These are phyloP conservation scores for Stictonetta naevosa DNA, from an alignment of 2,113 vertebrate species.

Conservation along the genomic window DNA sequence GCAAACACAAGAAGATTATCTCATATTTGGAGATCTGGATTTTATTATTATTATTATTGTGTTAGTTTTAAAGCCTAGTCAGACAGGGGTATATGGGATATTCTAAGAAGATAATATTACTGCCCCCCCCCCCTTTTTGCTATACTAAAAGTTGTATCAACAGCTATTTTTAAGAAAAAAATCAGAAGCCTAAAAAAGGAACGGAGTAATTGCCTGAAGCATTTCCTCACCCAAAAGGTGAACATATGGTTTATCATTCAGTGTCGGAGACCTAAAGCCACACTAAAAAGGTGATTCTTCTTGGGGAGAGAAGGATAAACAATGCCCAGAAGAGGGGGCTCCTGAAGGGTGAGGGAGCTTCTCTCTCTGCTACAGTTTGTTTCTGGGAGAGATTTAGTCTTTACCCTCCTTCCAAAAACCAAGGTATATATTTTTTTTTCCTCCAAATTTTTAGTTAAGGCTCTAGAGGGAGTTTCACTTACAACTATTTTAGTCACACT, in stretches of 20 bases:
- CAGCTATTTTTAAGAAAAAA: not conserved
- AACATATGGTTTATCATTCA: conserved; percentile 14
- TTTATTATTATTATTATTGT: not conserved
- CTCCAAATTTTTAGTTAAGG: not conserved
- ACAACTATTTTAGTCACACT: not conserved
- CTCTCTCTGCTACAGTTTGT: not conserved
- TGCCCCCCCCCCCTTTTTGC: not conserved
- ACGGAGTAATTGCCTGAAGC: not conserved
- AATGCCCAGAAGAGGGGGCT: not conserved
- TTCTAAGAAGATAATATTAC: not conserved
- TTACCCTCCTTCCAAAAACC: not conserved
- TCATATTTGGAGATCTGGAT: not conserved
- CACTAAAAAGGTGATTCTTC: not conserved
- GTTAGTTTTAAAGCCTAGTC: not conserved
- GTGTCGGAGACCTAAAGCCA: not conserved
- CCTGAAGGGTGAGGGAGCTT: not conserved
- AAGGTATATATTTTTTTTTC: not conserved
- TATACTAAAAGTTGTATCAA: not conserved
- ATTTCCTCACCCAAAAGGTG: not conserved
- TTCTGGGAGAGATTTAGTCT: not conserved
- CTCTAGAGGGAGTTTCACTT: not conserved
- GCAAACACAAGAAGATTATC: not conserved
- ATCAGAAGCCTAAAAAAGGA: not conserved
- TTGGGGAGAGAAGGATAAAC: not conserved
- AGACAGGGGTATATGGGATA: not conserved